Percentiles rank a stretch among this genome's conserved stretches.
Evolutionary conservation across 2,888 invertebrate genomes (phyloP).

Genomic region (Tenodera sinensis): DNA sequence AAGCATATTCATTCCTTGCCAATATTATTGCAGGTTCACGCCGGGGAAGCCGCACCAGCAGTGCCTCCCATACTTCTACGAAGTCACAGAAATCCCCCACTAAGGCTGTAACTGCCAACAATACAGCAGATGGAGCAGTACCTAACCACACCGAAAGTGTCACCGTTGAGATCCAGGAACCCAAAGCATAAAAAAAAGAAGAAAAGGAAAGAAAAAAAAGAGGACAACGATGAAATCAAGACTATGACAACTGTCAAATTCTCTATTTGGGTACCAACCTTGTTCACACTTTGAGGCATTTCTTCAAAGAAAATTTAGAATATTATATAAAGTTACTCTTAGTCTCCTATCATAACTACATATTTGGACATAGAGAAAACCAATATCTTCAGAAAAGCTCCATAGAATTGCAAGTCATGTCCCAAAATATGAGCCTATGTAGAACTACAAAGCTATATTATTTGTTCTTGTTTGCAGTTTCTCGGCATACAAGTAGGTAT

Average conservation of each 20-base stretch:
- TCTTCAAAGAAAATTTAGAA: not conserved
- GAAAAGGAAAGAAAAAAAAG: not conserved
- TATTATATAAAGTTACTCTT: not conserved
- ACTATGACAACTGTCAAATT: not conserved
- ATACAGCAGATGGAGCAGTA: slow-evolving; percentile 42
- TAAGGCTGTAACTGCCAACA: slow-evolving; percentile 38
- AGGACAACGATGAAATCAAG: not conserved
- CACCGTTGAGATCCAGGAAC: slow-evolving; percentile 73
- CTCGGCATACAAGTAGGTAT: not conserved
- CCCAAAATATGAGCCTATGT: not conserved
- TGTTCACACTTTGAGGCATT: not conserved
- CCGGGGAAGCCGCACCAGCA: slow-evolving; percentile 69
- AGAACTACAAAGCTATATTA: not conserved
- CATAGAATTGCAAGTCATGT: not conserved
- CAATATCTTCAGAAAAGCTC: not conserved
- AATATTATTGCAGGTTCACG: slow-evolving; percentile 48
- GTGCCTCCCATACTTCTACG: slow-evolving; percentile 70
- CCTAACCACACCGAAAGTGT: slow-evolving; percentile 59
- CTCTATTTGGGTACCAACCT: not conserved
- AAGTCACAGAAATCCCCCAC: slow-evolving; percentile 56
- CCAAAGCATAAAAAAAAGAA: slow-evolving; percentile 36
- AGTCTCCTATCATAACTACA: not conserved
- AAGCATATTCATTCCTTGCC: slow-evolving; percentile 41
- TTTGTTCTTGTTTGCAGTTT: not conserved
- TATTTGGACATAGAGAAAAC: not conserved